phyloP scores from a whole-genome alignment of 2,888 invertebrate species.

The Ptycholaimellus sp. region DNA sequence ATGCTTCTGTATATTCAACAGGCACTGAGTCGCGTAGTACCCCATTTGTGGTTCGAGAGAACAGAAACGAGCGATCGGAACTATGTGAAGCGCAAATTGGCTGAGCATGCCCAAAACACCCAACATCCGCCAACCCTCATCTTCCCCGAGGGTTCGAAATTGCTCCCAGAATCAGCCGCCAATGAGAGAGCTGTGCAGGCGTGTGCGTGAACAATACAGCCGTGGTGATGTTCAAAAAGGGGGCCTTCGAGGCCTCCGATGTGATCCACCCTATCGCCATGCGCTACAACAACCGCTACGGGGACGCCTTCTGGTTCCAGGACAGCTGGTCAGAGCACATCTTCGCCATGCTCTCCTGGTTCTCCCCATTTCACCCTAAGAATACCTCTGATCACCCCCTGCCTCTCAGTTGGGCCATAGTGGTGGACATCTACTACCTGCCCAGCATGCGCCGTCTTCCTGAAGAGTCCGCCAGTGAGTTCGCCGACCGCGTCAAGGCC shows the following conservation, averaged over 20 bases:
- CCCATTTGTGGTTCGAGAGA: constrained; percentile 29
- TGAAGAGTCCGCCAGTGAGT: neutral
- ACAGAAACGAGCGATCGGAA: neutral
- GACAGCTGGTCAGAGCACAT: neutral
- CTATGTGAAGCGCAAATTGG: neutral
- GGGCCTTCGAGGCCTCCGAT: constrained; percentile 28
- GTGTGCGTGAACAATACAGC: constrained; percentile 31
- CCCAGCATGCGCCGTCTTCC: neutral
- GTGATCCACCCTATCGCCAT: constrained; percentile 29
- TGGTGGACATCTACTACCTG: neutral
- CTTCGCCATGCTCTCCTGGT: neutral
- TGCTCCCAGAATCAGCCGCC: too few species aligned
- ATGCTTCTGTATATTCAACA: constrained; percentile 27
- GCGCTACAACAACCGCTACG: constrained; percentile 29
- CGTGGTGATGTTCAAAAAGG: constrained; percentile 32
- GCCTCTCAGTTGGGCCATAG: constrained; percentile 1
- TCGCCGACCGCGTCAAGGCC: too few species aligned
- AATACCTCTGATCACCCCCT: too few species aligned
- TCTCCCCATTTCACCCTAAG: neutral
- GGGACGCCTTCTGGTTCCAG: constrained; percentile 28
- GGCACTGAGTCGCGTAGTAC: constrained; percentile 23
- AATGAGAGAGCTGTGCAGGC: too few species aligned
- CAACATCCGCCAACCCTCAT: constrained; percentile 1
- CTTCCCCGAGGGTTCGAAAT: constrained; percentile 3
- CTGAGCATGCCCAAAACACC: neutral